Conservation (phyloP, 2,888 invertebrate genomes). For the Aethes cnicana region DNA sequence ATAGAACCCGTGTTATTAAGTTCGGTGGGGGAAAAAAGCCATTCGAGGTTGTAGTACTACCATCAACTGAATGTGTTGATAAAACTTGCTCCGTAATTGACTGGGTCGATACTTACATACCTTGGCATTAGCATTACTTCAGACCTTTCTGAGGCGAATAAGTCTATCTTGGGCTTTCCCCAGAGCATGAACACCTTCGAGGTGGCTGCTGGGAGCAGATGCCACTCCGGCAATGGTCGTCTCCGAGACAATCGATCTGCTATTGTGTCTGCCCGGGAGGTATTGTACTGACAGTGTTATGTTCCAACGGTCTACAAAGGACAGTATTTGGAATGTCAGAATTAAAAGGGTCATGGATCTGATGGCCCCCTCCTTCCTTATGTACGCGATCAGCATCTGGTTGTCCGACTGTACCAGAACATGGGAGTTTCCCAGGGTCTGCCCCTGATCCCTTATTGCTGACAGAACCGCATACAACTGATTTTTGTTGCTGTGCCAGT, state of each 20-base stretch:
- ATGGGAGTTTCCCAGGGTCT: neutral
- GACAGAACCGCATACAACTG: constrained; percentile 27
- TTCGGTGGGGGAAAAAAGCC: no score
- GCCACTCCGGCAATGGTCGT: constrained; percentile 3
- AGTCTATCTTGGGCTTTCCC: constrained; percentile 1
- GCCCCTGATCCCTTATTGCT: constrained; percentile 5
- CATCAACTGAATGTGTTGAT: constrained; percentile 1
- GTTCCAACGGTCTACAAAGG: neutral
- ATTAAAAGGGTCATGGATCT: constrained; percentile 27
- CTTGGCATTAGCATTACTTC: neutral
- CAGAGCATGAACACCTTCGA: neutral
- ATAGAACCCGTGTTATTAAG: neutral
- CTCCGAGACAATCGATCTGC: constrained; percentile 11
- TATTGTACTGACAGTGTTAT: neutral
- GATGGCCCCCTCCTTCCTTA: constrained; percentile 37
- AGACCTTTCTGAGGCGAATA: constrained; percentile 1
- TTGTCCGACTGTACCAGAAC: no score
- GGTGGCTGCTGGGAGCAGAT: neutral
- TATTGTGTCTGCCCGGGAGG: constrained; percentile 2
- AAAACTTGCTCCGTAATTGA: neutral
- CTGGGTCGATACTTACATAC: neutral
- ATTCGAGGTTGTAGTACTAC: neutral
- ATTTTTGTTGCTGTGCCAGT: constrained; percentile 30
- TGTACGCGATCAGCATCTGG: constrained; percentile 32
- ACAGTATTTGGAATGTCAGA: constrained; percentile 16